These are phyloP conservation scores for Oryctolagus cuniculus DNA, from an alignment of 2,113 vertebrate species.

Conservation along the genomic window mOryCun1.1 NC_091447.1:36435001-36435500, in stretches of 20 bases:
- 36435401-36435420: background rate
- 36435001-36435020: background rate
- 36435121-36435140: background rate
- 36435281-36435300: conserved; percentile 10
- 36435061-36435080: background rate
- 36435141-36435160: background rate
- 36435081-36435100: background rate
- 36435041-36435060: background rate
- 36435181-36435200: background rate
- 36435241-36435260: background rate
- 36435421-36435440: background rate
- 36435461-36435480: background rate
- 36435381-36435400: background rate
- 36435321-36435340: background rate
- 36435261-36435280: background rate
- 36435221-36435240: too few species aligned
- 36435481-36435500: background rate
- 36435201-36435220: background rate
- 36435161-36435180: background rate
- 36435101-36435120: background rate
- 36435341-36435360: background rate
- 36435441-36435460: background rate
- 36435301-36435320: background rate
- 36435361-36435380: background rate
- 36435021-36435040: background rate